These are phyloP conservation scores for Serinus canaria DNA, from an alignment of 2,113 vertebrate genomes.

Conservation along the genomic window DNA sequence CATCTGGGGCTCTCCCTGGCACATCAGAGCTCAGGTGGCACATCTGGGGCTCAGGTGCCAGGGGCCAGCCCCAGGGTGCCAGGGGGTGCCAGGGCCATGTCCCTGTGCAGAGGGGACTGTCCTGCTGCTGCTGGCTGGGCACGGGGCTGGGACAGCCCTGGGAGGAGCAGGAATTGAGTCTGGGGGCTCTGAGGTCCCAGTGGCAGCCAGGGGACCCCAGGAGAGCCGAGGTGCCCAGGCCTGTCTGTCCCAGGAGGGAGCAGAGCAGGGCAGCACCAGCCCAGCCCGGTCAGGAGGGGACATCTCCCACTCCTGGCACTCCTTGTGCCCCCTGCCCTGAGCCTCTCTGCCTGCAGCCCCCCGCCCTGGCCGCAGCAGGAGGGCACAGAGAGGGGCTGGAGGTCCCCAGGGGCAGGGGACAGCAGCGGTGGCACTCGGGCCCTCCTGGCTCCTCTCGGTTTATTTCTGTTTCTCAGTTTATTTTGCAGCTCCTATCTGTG, in stretches of 20 bases:
- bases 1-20: background rate
- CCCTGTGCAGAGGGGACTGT: background rate
- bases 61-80: background rate
- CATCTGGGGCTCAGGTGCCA: background rate
- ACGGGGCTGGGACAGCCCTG: fast-evolving
- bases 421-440: background rate
- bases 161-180: background rate
- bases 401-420: background rate
- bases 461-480: background rate
- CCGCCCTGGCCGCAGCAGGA: background rate
- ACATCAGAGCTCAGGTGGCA: too few species aligned
- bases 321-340: background rate
- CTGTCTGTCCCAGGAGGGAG: background rate
- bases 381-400: background rate
- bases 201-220: fast-evolving
- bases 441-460: background rate
- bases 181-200: too few species aligned
- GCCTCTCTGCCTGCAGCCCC: background rate
- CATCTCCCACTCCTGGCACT: background rate
- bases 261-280: background rate
- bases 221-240: background rate
- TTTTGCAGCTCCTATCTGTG: background rate
- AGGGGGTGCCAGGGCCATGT: background rate
- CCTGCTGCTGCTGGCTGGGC: background rate
- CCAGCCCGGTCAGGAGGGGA: fast-evolving